Conservation (phyloP, 1,140 invertebrate genomes). For the Nomia melanderi region DNA sequence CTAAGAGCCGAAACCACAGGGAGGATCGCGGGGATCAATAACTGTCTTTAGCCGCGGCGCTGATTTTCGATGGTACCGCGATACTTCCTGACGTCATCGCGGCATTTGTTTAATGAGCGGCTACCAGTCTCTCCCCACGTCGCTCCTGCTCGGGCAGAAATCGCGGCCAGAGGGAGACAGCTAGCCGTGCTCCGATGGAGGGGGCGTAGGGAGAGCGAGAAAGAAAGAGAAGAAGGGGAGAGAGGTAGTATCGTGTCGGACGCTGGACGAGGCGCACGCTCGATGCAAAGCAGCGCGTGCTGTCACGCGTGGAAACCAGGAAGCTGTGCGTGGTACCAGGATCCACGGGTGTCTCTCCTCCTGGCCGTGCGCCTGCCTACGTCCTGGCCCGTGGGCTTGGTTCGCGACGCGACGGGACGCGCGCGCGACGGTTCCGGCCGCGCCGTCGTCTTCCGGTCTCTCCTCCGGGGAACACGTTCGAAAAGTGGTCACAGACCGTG, state of each 20-base stretch:
- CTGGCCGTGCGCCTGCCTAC: slow-evolving; percentile 47
- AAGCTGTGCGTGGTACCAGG: slow-evolving; percentile 56
- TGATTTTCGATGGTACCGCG: slow-evolving; percentile 52
- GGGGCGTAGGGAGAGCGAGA: slow-evolving; percentile 73
- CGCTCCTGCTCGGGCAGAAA: slow-evolving; percentile 51
- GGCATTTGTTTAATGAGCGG: slow-evolving; percentile 69
- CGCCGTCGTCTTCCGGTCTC: slow-evolving; percentile 8
- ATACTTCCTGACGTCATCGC: slow-evolving; percentile 62
- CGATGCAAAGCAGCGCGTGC: slow-evolving; percentile 73
- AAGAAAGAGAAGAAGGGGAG: slow-evolving; percentile 73
- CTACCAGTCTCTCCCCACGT: slow-evolving; percentile 56
- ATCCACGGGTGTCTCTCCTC: slow-evolving; percentile 33
- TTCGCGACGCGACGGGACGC: slow-evolving; percentile 23
- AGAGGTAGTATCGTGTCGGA: slow-evolving; percentile 79
- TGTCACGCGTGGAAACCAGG: slow-evolving; percentile 68
- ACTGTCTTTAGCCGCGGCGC: slow-evolving; percentile 5
- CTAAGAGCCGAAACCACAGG: background rate
- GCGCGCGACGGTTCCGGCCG: slow-evolving; percentile 14
- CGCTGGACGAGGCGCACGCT: slow-evolving; percentile 79
- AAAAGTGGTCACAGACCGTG: slow-evolving; percentile 53
- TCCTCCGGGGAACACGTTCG: slow-evolving; percentile 44
- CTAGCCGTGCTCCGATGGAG: slow-evolving; percentile 61
- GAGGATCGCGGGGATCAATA: slow-evolving; percentile 8
- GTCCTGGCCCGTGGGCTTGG: too few species aligned
- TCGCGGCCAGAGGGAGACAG: slow-evolving; percentile 56